These are phyloP conservation scores for Druon quercuslanigerum DNA, from an alignment of 1,140 invertebrate species.

Conservation along the genomic window DNA sequence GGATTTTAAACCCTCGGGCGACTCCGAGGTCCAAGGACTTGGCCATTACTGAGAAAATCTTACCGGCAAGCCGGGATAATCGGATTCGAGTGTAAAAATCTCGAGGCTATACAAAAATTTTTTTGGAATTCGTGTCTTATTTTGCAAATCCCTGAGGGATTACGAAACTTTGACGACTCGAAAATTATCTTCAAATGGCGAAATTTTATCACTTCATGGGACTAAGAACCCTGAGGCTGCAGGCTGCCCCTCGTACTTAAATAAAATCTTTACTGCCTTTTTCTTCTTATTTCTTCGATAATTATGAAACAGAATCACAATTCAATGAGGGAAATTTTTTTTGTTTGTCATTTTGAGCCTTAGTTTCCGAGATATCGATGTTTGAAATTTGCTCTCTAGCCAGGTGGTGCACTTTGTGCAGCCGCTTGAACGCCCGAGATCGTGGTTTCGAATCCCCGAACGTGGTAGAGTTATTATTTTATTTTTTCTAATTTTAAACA, in stretches of 20 bases:
- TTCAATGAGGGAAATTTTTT: no score
- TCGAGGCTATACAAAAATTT: not conserved
- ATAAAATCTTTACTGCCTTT: not conserved
- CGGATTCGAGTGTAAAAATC: slow-evolving; percentile 45
- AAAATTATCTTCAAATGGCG: not conserved
- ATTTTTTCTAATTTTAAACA: no score
- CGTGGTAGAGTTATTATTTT: no score
- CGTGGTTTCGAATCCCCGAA: no score
- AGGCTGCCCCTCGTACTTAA: not conserved
- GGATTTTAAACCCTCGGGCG: slow-evolving; percentile 68
- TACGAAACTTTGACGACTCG: slow-evolving; percentile 7
- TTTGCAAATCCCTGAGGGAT: not conserved
- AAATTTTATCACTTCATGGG: not conserved
- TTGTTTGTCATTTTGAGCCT: no score
- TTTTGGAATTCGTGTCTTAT: not conserved
- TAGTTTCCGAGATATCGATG: no score
- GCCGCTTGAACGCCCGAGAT: no score
- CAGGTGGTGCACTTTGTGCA: no score
- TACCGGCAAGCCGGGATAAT: slow-evolving; percentile 53
- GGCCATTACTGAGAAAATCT: slow-evolving; percentile 69
- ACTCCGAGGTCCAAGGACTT: slow-evolving; percentile 69
- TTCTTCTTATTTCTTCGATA: no score
- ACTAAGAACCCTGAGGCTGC: not conserved
- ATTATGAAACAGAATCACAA: no score
- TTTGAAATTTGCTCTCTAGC: no score